phyloP scores from a whole-genome alignment of 2,113 vertebrate genomes.

The Jacana jacana region DNA sequence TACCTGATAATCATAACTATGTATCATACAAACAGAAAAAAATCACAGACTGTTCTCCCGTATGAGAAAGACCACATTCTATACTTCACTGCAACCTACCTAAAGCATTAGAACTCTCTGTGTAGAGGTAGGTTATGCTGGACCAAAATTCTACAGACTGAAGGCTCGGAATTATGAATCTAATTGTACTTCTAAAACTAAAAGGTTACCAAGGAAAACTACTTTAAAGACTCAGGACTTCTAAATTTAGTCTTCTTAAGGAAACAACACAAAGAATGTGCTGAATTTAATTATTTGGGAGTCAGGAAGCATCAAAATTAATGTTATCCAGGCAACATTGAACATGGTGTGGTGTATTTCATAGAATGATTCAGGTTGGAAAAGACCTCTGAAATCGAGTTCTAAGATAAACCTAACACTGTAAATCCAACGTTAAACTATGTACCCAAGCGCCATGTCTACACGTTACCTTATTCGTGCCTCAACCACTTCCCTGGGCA shows the following conservation, averaged over 20 bases:
- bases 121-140: background rate
- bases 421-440: background rate
- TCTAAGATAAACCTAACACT: background rate
- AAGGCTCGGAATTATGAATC: background rate
- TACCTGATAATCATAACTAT: conserved; percentile 15
- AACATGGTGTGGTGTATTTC: background rate
- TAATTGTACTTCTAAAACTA: background rate
- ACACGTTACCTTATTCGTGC: accelerated
- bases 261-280: background rate
- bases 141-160: background rate
- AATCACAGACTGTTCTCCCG: background rate
- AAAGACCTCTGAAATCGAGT: background rate
- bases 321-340: background rate
- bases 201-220: conserved; percentile 9
- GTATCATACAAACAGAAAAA: background rate
- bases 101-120: background rate
- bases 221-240: background rate
- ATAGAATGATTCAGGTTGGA: background rate
- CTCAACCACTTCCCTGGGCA: background rate
- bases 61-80: background rate
- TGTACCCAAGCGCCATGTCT: background rate
- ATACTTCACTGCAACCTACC: background rate
- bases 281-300: background rate
- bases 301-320: background rate
- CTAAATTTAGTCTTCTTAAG: background rate